Evolutionary conservation across 2,888 invertebrate species (phyloP).

Genomic region (Rotaria macrura): DNA sequence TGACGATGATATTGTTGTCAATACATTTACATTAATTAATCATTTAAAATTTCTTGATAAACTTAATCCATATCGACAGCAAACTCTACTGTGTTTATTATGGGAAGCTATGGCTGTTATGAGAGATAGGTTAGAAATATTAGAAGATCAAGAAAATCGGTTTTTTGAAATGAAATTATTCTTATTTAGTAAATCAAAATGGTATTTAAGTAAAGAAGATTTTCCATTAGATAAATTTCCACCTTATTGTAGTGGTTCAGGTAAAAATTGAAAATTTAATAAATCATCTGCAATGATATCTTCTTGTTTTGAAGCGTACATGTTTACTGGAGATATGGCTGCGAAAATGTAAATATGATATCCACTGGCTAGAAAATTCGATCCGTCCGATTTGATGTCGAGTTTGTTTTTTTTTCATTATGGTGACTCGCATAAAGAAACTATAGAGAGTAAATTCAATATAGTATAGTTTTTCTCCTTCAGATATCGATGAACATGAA

Average conservation of each 20-base stretch:
- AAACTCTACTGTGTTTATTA: constrained; percentile 44
- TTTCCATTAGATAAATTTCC: constrained; percentile 48
- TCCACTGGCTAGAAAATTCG: too few relatives aligned
- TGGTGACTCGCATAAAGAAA: too few relatives aligned
- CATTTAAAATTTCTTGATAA: constrained; percentile 37
- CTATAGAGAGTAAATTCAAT: too few relatives aligned
- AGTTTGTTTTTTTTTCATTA: too few relatives aligned
- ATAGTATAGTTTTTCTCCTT: too few relatives aligned
- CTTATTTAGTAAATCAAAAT: constrained; percentile 44
- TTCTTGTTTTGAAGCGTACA: not conserved
- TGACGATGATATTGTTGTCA: constrained; percentile 52
- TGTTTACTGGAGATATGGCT: not conserved
- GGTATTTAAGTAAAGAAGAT: constrained; percentile 49
- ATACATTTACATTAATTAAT: constrained; percentile 49
- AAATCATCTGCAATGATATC: too few relatives aligned
- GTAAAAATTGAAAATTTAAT: not conserved
- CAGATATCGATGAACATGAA: too few relatives aligned
- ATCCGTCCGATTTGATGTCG: too few relatives aligned
- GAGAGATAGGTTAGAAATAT: constrained; percentile 39
- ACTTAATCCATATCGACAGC: constrained; percentile 35
- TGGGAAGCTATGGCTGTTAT: constrained; percentile 48
- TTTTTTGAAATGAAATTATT: not conserved
- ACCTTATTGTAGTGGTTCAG: constrained; percentile 52
- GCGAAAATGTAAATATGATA: constrained; percentile 18
- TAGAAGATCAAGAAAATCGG: not conserved